Conservation (phyloP, 2,797 vertebrate genomes). For the Synanceia verrucosa region DNA sequence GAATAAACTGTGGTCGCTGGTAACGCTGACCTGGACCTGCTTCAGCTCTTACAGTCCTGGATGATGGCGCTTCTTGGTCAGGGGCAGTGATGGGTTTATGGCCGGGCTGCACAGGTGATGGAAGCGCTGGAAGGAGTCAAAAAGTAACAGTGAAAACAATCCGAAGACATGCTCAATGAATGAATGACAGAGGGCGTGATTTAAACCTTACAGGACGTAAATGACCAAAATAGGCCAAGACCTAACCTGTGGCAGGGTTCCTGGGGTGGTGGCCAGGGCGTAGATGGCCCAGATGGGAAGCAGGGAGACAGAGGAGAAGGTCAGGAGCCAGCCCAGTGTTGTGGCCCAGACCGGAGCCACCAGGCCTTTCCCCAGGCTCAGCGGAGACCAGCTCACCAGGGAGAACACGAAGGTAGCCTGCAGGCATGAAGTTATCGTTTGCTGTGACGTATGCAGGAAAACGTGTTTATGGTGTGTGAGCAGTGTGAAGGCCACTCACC, state of each 20-base stretch:
- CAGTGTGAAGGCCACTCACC: conserved; percentile 64
- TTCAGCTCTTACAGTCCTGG: conserved; percentile 8
- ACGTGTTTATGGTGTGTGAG: conserved; percentile 3
- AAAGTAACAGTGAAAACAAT: background rate
- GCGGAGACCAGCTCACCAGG: conserved; percentile 75
- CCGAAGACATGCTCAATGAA: no score
- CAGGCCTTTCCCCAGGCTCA: conserved; percentile 72
- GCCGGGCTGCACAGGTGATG: conserved; percentile 64
- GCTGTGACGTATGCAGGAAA: background rate
- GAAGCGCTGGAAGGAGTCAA: conserved; percentile 66
- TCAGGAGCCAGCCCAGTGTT: conserved; percentile 74
- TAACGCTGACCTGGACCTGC: conserved; percentile 14
- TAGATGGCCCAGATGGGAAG: conserved; percentile 81
- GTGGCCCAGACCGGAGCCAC: conserved; percentile 73
- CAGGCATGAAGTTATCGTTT: background rate
- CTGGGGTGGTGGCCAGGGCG: conserved; percentile 64
- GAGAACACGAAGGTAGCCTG: conserved; percentile 80
- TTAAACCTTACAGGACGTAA: no score
- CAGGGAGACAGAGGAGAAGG: conserved; percentile 77
- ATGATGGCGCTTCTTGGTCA: conserved; percentile 42
- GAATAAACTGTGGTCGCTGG: background rate
- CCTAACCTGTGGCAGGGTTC: conserved; percentile 72
- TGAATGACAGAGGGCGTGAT: background rate
- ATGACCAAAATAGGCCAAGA: no score
- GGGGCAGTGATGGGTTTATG: conserved; percentile 14